phyloP scores from a whole-genome alignment of 2,888 invertebrate genomes.

The Agonopterix subpropinquella region DNA sequence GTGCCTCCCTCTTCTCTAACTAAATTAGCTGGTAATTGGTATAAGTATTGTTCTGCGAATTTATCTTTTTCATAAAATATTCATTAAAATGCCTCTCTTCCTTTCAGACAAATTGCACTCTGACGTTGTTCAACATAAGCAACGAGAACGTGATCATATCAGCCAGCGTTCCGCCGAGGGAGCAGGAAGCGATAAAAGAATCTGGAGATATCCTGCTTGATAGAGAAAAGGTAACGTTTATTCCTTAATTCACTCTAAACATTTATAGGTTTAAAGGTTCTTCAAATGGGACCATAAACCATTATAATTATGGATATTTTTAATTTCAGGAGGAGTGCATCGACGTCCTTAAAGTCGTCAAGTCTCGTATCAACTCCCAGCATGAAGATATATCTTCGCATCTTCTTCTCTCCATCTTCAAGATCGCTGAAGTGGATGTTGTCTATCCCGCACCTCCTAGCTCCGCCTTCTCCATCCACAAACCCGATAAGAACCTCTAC shows the following conservation, averaged over 20 bases:
- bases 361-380: slow-evolving; percentile 89
- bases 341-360: slow-evolving; percentile 85
- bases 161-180: slow-evolving; percentile 82
- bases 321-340: slow-evolving; percentile 88
- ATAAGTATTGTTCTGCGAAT: too few species aligned
- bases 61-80: too few species aligned
- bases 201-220: slow-evolving; percentile 80
- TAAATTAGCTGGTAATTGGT: too few species aligned
- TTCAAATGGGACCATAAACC: too few species aligned
- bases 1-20: too few species aligned
- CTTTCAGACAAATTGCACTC: slow-evolving; percentile 87
- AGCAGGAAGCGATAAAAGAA: slow-evolving; percentile 75
- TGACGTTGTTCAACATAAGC: slow-evolving; percentile 90
- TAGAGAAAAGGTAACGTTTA: slow-evolving; percentile 80
- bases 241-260: too few species aligned
- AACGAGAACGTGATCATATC: slow-evolving; percentile 92
- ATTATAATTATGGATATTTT: not conserved
- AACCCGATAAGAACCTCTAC: slow-evolving; percentile 41
- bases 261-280: too few species aligned
- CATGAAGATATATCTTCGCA: slow-evolving; percentile 91
- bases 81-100: not conserved
- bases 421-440: slow-evolving; percentile 94
- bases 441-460: slow-evolving; percentile 82
- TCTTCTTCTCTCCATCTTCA: slow-evolving; percentile 91
- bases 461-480: slow-evolving; percentile 48